A percentile compares a stretch with the other conserved stretches of the same genome.
Conservation (phyloP, 2,797 vertebrate genomes). For the Sus cebifrons region DNA sequence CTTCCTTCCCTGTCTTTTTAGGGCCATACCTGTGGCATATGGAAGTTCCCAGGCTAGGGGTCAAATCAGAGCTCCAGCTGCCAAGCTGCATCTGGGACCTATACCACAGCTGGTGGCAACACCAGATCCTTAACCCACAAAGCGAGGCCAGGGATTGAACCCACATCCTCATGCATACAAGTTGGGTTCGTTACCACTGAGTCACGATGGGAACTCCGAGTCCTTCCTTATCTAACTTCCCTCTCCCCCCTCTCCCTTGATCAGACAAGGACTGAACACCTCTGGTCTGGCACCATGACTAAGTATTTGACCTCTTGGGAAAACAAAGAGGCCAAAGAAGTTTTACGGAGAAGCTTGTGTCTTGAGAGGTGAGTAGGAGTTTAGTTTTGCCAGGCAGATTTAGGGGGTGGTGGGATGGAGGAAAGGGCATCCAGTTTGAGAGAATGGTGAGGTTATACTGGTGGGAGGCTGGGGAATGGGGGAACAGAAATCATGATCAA, state of each 20-base stretch:
- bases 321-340: background rate
- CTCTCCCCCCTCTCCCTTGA: background rate
- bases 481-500: background rate
- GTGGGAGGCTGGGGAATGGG: background rate
- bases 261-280: background rate
- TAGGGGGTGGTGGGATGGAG: background rate
- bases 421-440: background rate
- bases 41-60: no score
- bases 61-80: no score
- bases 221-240: no score
- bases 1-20: no score
- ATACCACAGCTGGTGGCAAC: no score
- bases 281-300: background rate
- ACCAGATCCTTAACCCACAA: no score
- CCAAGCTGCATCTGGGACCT: no score
- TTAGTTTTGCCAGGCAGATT: background rate
- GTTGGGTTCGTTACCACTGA: no score
- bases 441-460: background rate
- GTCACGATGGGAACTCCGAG: no score
- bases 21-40: no score
- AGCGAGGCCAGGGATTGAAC: no score
- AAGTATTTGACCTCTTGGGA: background rate
- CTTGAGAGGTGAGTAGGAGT: background rate
- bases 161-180: no score
- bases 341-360: background rate